phyloP scores from a whole-genome alignment of 1,140 invertebrate species.

The Frieseomelitta varia region DNA sequence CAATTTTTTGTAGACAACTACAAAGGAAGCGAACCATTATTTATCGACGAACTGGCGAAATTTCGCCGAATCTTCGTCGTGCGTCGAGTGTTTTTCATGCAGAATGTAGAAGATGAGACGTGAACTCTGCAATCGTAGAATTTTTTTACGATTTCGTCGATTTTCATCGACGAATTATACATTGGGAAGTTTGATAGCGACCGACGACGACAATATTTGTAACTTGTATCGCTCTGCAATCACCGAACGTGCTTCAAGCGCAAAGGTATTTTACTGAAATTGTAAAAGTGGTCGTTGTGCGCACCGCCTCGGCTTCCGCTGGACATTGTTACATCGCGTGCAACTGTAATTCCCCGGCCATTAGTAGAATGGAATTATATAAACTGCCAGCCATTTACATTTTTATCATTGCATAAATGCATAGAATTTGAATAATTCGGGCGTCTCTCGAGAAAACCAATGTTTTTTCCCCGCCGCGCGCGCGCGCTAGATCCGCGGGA shows the following conservation, averaged over 20 bases:
- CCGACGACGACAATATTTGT: too few relatives aligned
- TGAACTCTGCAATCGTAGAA: too few relatives aligned
- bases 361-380: not conserved
- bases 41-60: too few relatives aligned
- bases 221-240: not conserved
- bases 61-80: too few relatives aligned
- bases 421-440: not conserved
- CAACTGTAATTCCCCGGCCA: not conserved
- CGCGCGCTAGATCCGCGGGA: not conserved
- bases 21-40: too few relatives aligned
- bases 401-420: not conserved
- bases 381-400: not conserved
- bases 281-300: not conserved
- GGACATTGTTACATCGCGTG: not conserved
- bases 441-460: not conserved
- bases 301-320: not conserved
- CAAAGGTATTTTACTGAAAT: not conserved
- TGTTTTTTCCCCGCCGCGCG: not conserved
- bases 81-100: too few relatives aligned
- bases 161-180: too few relatives aligned
- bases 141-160: too few relatives aligned
- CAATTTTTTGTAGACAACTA: too few relatives aligned
- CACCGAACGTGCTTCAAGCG: not conserved
- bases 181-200: too few relatives aligned
- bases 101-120: too few relatives aligned